Evolutionary conservation across 2,113 vertebrate genomes (phyloP).

Genomic region (Helogale parvula): DNA sequence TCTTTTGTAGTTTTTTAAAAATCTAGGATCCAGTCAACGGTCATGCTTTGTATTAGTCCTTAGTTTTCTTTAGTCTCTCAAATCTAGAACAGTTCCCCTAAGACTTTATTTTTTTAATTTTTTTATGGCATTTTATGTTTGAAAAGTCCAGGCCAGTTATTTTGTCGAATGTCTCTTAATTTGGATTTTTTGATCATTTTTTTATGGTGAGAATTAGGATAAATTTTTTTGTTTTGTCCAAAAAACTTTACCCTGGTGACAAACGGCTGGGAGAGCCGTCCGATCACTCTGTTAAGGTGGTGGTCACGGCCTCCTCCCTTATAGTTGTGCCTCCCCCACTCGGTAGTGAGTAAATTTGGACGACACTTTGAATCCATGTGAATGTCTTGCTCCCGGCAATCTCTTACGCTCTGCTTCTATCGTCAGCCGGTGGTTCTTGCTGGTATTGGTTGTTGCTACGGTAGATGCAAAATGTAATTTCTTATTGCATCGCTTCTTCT

Average conservation of each 20-base stretch:
- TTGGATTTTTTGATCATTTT: background rate
- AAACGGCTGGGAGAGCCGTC: background rate
- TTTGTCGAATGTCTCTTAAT: background rate
- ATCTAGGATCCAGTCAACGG: background rate
- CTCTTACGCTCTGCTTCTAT: too few species aligned
- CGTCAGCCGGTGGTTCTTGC: background rate
- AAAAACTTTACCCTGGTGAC: background rate
- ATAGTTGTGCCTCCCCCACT: too few species aligned
- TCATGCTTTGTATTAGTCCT: background rate
- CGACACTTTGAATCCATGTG: background rate
- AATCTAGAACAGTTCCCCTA: background rate
- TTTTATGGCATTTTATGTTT: background rate
- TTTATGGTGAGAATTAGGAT: background rate
- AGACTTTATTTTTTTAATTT: background rate
- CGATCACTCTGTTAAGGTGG: background rate
- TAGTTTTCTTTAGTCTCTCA: background rate
- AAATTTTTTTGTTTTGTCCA: background rate
- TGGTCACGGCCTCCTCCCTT: background rate
- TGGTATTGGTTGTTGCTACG: background rate
- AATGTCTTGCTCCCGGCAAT: background rate
- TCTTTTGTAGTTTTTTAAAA: background rate
- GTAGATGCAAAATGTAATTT: background rate
- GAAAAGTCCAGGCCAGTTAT: background rate
- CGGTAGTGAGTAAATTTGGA: background rate
- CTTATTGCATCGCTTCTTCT: background rate